These are phyloP conservation scores for Pyrrhosoma nymphula DNA, from an alignment of 2,888 invertebrate species.

Conservation along the genomic window DNA sequence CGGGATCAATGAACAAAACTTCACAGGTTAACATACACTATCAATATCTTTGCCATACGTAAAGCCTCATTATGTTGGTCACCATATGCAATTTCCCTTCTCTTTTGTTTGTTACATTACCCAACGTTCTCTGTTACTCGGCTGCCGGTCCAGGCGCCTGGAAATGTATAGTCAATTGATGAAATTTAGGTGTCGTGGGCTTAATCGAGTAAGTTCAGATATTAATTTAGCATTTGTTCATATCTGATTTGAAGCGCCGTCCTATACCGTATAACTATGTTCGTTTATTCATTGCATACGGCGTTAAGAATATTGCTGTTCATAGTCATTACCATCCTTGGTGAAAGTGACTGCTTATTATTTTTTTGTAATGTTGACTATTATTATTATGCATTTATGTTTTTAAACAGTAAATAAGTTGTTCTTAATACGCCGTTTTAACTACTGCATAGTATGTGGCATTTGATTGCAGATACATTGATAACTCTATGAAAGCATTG, in stretches of 20 bases:
- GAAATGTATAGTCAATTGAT: constrained; percentile 78
- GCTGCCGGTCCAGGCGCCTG: constrained; percentile 75
- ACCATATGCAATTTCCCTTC: constrained; percentile 49
- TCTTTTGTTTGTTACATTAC: constrained; percentile 68
- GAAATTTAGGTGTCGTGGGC: constrained; percentile 77
- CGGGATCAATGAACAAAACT: too few species aligned
- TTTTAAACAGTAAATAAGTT: background rate
- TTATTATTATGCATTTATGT: background rate
- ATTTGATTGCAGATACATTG: background rate
- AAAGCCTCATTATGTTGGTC: constrained; percentile 30
- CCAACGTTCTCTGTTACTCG: constrained; percentile 75
- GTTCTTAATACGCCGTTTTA: background rate
- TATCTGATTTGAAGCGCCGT: constrained; percentile 65
- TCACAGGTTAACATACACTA: background rate
- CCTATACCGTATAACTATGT: background rate
- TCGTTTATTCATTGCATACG: background rate
- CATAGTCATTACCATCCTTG: background rate
- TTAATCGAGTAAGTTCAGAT: constrained; percentile 76
- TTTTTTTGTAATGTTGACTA: background rate
- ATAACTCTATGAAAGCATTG: background rate
- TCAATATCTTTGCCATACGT: background rate
- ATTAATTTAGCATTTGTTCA: constrained; percentile 68
- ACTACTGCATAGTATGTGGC: background rate
- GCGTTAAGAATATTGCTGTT: background rate
- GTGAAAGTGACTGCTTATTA: background rate